A percentile compares a stretch with the other conserved stretches of the same genome.
These are phyloP conservation scores for Heterochromis multidens DNA, from an alignment of 2,113 vertebrate genomes.

Conservation along the genomic window DNA sequence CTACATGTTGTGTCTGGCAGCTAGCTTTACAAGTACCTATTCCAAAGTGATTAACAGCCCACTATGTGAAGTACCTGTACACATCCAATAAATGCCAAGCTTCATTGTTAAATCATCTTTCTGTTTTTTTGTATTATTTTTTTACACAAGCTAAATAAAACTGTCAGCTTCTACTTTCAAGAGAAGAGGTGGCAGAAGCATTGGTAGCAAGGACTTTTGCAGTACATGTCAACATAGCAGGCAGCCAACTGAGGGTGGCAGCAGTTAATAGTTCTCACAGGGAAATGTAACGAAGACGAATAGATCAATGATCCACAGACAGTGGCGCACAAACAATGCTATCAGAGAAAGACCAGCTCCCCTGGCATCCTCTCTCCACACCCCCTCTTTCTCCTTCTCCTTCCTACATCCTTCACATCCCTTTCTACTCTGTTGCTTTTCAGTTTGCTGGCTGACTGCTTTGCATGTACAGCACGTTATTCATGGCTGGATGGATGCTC, in stretches of 20 bases:
- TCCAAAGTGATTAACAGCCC: neutral
- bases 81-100: neutral
- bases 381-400: neutral
- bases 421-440: neutral
- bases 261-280: constrained; percentile 62
- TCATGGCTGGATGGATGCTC: neutral
- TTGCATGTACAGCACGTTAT: constrained; percentile 31
- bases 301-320: constrained; percentile 60
- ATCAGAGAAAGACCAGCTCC: constrained; percentile 40
- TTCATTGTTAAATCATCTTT: neutral
- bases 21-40: neutral
- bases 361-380: neutral
- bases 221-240: constrained; percentile 43
- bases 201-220: constrained; percentile 3
- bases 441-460: constrained; percentile 5
- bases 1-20: neutral
- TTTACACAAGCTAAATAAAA: neutral
- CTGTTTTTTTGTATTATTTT: neutral
- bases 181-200: constrained; percentile 14
- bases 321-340: constrained; percentile 57
- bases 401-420: neutral
- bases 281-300: constrained; percentile 65
- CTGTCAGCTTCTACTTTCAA: neutral
- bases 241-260: constrained; percentile 51
- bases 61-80: neutral